A percentile compares a stretch with the other conserved stretches of the same genome.
These are phyloP conservation scores for Smutsia temminckii DNA, from an alignment of 2,797 vertebrate genomes.

Conservation along the genomic window DNA sequence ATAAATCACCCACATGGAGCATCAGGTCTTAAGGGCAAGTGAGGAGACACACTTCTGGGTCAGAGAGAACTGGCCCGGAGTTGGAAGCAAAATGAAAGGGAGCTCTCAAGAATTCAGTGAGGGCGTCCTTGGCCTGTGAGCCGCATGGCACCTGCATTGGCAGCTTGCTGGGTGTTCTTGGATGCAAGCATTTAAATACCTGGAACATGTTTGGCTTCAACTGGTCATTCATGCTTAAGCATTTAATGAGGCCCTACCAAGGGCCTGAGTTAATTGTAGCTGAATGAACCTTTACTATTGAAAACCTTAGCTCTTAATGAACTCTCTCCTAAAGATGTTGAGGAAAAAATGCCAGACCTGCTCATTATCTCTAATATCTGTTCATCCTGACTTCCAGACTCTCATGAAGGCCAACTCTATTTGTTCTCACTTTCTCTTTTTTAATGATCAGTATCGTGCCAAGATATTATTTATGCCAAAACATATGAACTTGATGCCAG, in stretches of 20 bases:
- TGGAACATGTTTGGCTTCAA: slow-evolving; percentile 33
- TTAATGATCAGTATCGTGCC: slow-evolving; percentile 11
- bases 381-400: slow-evolving; percentile 1
- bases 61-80: background rate
- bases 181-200: background rate
- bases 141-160: background rate
- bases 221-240: slow-evolving; percentile 49
- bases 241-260: slow-evolving; percentile 47
- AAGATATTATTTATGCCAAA: slow-evolving; percentile 59
- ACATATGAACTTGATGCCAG: slow-evolving; percentile 14
- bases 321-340: slow-evolving; percentile 5
- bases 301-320: slow-evolving; percentile 44
- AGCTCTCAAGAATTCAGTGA: background rate
- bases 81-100: background rate
- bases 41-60: background rate
- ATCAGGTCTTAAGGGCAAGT: background rate
- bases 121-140: background rate
- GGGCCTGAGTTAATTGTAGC: slow-evolving; percentile 33
- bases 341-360: slow-evolving; percentile 51
- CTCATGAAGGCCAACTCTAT: background rate
- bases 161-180: background rate
- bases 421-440: slow-evolving; percentile 46
- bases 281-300: slow-evolving; percentile 36
- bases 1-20: background rate
- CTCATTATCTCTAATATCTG: slow-evolving; percentile 43